Evolutionary conservation across 2,113 vertebrate species (phyloP).

Genomic region (Scatophagus argus): DNA sequence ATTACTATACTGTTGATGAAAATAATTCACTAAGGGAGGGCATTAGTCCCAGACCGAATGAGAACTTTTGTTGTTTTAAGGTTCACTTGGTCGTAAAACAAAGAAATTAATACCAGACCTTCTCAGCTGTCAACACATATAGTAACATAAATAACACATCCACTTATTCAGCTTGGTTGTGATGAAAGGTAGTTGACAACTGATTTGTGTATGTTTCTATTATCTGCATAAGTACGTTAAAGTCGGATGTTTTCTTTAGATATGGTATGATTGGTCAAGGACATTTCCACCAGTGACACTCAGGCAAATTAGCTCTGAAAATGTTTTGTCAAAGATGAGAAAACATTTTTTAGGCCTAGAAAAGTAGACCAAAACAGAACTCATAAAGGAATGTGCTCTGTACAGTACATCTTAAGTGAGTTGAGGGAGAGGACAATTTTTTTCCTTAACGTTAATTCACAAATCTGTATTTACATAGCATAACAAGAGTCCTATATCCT

Average conservation of each 20-base stretch:
- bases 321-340: constrained; percentile 13
- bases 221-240: not conserved
- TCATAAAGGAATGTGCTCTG: not conserved
- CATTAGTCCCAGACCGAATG: not conserved
- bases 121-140: not conserved
- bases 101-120: not conserved
- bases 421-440: not conserved
- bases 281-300: constrained; percentile 13
- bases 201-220: constrained; percentile 6
- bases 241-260: constrained; percentile 42
- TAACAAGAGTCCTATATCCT: no score
- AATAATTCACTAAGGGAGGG: not conserved
- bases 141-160: not conserved
- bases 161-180: constrained; percentile 8
- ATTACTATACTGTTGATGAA: not conserved
- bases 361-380: constrained; percentile 1
- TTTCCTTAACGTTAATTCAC: not conserved
- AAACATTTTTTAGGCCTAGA: constrained; percentile 12
- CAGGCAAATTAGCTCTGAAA: constrained; percentile 14
- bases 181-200: constrained; percentile 15
- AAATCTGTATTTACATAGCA: not conserved
- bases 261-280: constrained; percentile 4
- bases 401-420: not conserved
- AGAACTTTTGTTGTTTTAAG: not conserved
- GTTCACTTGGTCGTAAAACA: not conserved